phyloP scores from a whole-genome alignment of 2,888 invertebrate genomes.

The Meta bourneti region DNA sequence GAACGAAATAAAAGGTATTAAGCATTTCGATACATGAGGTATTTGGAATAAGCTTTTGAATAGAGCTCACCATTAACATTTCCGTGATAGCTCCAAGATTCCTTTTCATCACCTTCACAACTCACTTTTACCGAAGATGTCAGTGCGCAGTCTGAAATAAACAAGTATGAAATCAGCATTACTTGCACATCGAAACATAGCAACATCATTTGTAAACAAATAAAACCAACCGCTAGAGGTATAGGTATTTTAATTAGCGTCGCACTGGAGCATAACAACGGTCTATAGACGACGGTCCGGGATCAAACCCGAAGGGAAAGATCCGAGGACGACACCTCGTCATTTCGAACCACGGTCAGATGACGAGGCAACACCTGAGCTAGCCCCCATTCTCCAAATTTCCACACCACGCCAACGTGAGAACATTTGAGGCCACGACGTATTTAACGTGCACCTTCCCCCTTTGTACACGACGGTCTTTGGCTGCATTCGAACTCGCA shows the following conservation, averaged over 20 bases:
- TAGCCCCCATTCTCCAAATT: too few relatives aligned
- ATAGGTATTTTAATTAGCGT: background rate
- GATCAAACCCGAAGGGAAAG: too few relatives aligned
- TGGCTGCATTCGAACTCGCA: too few relatives aligned
- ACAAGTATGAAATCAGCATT: background rate
- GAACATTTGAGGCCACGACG: too few relatives aligned
- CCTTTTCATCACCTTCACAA: background rate
- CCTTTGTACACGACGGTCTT: too few relatives aligned
- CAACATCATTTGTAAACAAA: background rate
- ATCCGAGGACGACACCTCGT: too few relatives aligned
- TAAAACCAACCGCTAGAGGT: background rate
- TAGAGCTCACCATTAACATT: background rate
- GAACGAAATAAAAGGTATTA: background rate
- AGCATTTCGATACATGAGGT: background rate
- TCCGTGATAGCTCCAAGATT: constrained; percentile 6
- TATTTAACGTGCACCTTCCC: too few relatives aligned
- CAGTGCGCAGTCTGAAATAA: background rate
- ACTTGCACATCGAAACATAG: background rate
- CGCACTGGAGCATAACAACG: too few relatives aligned
- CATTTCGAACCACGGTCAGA: too few relatives aligned
- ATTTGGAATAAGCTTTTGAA: background rate
- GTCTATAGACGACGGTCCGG: too few relatives aligned
- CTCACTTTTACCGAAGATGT: background rate
- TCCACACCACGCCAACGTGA: too few relatives aligned
- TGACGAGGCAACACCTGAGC: too few relatives aligned